Conservation (phyloP, 2,888 invertebrate species). For the Drosophila borborema region DNA sequence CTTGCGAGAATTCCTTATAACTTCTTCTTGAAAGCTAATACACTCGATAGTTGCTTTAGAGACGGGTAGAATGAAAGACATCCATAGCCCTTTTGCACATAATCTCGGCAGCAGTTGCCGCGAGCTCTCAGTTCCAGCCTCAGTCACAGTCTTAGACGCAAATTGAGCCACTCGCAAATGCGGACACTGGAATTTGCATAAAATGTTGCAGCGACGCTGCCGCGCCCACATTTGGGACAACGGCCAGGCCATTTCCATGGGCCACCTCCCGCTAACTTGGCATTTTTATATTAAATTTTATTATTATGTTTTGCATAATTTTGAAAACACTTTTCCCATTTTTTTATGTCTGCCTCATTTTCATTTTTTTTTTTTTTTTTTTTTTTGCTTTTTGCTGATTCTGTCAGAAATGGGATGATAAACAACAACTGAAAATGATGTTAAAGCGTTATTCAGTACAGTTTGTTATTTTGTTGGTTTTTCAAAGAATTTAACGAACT, state of each 20-base stretch:
- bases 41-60: not conserved
- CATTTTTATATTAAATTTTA: conserved; percentile 74
- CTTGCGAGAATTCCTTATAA: not conserved
- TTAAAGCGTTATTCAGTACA: conserved; percentile 5
- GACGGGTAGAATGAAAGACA: not conserved
- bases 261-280: conserved; percentile 29
- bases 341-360: conserved; percentile 9
- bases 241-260: conserved; percentile 28
- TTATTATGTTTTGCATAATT: conserved; percentile 79
- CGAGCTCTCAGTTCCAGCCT: not conserved
- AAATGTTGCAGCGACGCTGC: conserved; percentile 56
- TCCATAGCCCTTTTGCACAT: conserved; percentile 47
- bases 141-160: not conserved
- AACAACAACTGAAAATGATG: conserved; percentile 32
- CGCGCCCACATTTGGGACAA: conserved; percentile 48
- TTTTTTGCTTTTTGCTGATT: conserved; percentile 8
- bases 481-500: not conserved
- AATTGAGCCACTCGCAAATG: conserved; percentile 35
- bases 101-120: conserved; percentile 23
- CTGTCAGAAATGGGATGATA: conserved; percentile 9
- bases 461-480: not conserved
- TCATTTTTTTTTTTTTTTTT: not conserved
- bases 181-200: conserved; percentile 67
- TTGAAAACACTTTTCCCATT: conserved; percentile 23
- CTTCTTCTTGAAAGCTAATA: not conserved